Percentiles rank a stretch among this genome's conserved stretches.
These are phyloP conservation scores for Cynodonichthys magdalenae DNA, from an alignment of 2,797 vertebrate genomes.

Conservation along the genomic window DNA sequence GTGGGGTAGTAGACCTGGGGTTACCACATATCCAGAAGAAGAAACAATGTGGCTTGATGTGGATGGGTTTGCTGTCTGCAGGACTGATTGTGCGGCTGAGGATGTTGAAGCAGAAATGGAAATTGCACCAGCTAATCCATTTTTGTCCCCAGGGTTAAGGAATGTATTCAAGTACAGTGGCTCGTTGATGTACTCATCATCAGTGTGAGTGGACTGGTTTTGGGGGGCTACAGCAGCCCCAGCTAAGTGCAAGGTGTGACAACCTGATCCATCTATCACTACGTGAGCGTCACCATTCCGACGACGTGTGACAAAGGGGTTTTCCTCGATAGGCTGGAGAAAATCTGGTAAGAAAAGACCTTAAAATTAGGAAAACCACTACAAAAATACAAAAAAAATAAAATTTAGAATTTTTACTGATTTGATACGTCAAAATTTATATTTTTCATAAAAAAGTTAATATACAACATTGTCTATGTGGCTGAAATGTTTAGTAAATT, in stretches of 20 bases:
- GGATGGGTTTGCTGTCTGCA: conserved; percentile 71
- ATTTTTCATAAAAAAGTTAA: neutral
- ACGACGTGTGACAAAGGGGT: conserved; percentile 93
- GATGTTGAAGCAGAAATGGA: conserved; percentile 68
- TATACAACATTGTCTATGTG: neutral
- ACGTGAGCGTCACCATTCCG: conserved; percentile 93
- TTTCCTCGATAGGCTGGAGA: conserved; percentile 94
- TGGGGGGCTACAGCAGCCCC: conserved; percentile 72
- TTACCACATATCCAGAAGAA: conserved; percentile 69
- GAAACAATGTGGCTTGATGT: conserved; percentile 69
- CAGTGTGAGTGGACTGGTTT: conserved; percentile 81
- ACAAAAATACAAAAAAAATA: too few species aligned
- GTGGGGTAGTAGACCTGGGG: conserved; percentile 75
- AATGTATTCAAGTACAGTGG: conserved; percentile 97
- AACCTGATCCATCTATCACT: conserved; percentile 87
- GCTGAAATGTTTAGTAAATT: neutral
- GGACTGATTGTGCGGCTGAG: conserved; percentile 71
- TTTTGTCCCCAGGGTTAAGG: conserved; percentile 86
- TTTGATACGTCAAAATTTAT: too few species aligned
- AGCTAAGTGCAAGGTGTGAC: conserved; percentile 83
- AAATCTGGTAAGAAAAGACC: conserved; percentile 81
- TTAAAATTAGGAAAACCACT: too few species aligned
- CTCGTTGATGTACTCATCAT: conserved; percentile 95
- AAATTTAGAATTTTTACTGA: too few species aligned
- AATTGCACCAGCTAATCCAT: conserved; percentile 80